A percentile compares a stretch with the other conserved stretches of the same genome.
Conservation (phyloP, 2,888 invertebrate genomes). For the Stenoptilia bipunctidactyla region DNA sequence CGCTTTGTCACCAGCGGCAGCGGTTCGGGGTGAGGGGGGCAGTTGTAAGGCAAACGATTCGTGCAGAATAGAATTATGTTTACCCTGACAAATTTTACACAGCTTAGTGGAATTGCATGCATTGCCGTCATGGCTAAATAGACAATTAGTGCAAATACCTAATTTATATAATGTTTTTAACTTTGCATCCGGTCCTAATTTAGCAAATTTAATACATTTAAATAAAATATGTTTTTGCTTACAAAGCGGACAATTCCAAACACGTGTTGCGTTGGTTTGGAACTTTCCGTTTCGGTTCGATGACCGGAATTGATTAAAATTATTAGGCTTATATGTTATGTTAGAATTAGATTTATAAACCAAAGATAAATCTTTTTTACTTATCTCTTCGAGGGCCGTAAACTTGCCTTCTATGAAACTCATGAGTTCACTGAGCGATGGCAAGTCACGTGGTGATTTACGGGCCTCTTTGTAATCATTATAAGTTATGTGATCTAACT, state of each 20-base stretch:
- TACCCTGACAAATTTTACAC: conserved; percentile 7
- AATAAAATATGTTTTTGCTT: conserved; percentile 8
- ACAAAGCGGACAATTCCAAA: conserved; percentile 8
- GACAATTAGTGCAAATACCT: conserved; percentile 10
- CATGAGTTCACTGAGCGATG: not conserved
- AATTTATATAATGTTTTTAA: conserved; percentile 6
- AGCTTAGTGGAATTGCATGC: conserved; percentile 7
- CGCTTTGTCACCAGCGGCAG: not conserved
- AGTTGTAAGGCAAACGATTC: not conserved
- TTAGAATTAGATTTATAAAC: not conserved
- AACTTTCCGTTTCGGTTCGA: not conserved
- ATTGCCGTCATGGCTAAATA: conserved; percentile 6
- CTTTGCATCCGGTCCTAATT: conserved; percentile 6
- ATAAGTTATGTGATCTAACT: conserved; percentile 2
- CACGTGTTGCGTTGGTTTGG: not conserved
- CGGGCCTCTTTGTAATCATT: not conserved
- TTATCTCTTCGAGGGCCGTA: not conserved
- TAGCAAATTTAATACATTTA: conserved; percentile 8
- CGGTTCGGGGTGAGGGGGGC: not conserved
- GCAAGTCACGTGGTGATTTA: conserved; percentile 2
- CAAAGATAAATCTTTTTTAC: not conserved
- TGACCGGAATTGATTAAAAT: conserved; percentile 5
- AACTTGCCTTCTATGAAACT: conserved; percentile 3
- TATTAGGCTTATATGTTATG: not conserved
- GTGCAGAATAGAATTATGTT: conserved; percentile 10